Percentiles rank a stretch among this genome's conserved stretches.
Conservation (phyloP, 2,888 invertebrate genomes). For the Clitarchus hookeri region DNA sequence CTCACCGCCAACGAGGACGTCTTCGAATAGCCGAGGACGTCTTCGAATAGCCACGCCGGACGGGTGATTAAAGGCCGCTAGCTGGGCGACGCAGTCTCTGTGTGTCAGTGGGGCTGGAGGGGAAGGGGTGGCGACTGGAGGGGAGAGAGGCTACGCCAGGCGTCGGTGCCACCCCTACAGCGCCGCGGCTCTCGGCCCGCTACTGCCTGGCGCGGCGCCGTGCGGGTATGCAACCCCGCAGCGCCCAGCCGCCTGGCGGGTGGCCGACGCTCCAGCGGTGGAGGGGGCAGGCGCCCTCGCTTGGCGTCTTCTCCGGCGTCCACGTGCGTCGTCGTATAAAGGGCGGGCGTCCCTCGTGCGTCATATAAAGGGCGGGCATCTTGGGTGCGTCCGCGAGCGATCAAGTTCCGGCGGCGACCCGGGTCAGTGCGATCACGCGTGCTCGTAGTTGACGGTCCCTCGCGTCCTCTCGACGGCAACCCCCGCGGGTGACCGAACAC, state of each 20-base stretch:
- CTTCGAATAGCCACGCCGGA: background rate
- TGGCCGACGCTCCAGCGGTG: background rate
- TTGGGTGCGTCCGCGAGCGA: too few species aligned
- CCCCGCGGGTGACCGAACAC: background rate
- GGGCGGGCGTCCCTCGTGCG: background rate
- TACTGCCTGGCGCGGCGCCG: constrained; percentile 18
- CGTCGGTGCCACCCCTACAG: background rate
- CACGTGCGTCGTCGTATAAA: background rate
- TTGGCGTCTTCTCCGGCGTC: background rate
- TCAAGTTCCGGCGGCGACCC: too few species aligned
- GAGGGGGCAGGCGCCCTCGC: background rate
- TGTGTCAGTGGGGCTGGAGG: constrained; percentile 23
- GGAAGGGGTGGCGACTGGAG: background rate
- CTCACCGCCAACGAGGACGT: background rate
- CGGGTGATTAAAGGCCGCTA: background rate
- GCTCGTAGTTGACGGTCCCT: too few species aligned
- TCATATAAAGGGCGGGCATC: background rate
- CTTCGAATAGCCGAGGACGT: background rate
- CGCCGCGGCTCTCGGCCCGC: background rate
- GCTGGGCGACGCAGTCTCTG: background rate
- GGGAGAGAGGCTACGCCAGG: background rate
- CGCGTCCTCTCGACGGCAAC: too few species aligned
- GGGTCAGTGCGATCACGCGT: too few species aligned
- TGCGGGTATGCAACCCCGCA: background rate
- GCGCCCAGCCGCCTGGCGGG: background rate